Percentiles rank a stretch among this genome's conserved stretches.
phyloP scores from a whole-genome alignment of 2,113 vertebrate genomes.

The Arenaria interpres region DNA sequence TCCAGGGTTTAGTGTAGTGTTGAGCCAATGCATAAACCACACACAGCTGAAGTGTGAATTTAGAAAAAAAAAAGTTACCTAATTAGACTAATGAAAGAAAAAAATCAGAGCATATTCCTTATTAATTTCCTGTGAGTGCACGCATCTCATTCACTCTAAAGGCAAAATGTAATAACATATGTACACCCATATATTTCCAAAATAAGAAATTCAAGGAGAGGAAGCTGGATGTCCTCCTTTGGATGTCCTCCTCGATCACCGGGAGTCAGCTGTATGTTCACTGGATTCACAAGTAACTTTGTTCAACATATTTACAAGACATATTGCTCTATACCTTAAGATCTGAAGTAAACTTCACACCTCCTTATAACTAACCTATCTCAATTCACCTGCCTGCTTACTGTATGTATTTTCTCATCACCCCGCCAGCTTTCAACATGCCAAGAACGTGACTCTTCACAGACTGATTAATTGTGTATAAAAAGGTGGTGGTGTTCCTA shows the following conservation, averaged over 20 bases:
- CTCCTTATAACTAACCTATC: neutral
- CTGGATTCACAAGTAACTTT: neutral
- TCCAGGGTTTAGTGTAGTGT: neutral
- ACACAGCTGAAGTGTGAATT: neutral
- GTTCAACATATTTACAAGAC: neutral
- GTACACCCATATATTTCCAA: neutral
- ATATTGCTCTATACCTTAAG: neutral
- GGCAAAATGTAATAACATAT: neutral
- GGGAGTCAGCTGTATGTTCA: neutral
- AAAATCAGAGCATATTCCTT: neutral
- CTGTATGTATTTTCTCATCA: neutral
- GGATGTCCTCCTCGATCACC: neutral
- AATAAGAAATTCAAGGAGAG: neutral
- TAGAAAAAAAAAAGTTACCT: neutral
- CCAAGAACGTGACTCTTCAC: neutral
- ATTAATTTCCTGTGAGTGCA: neutral
- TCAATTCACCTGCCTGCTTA: neutral
- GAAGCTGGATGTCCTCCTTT: neutral
- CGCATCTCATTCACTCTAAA: neutral
- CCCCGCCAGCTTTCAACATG: rapidly evolving
- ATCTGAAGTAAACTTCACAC: neutral
- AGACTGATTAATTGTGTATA: neutral
- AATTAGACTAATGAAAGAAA: neutral
- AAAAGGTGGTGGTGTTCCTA: neutral
- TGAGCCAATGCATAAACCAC: neutral